phyloP scores from a whole-genome alignment of 2,113 vertebrate genomes.

The Hirundichthys speculiger region DNA sequence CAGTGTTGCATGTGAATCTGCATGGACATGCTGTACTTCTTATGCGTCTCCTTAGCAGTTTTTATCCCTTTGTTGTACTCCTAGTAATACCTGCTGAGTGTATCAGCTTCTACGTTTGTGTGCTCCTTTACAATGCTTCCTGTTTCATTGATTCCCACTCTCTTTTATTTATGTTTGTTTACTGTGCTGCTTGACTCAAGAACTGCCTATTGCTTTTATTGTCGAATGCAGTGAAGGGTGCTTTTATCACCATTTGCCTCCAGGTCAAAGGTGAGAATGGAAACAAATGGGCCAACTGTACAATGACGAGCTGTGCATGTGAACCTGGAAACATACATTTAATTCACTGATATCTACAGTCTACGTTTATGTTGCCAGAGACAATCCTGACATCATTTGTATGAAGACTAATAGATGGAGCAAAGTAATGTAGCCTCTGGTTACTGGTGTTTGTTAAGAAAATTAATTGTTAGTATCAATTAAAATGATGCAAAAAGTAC shows the following conservation, averaged over 20 bases:
- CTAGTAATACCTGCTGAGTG: conserved; percentile 30
- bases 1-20: neutral
- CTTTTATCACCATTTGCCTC: conserved; percentile 82
- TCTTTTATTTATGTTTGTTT: conserved; percentile 81
- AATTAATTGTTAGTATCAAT: too few species aligned
- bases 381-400: conserved; percentile 11
- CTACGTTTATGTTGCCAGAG: conserved; percentile 22
- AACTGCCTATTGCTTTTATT: conserved; percentile 80
- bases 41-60: conserved; percentile 4
- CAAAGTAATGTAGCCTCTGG: conserved; percentile 20
- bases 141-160: conserved; percentile 76
- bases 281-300: conserved; percentile 76
- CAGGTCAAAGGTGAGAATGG: conserved; percentile 81
- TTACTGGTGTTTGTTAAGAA: neutral
- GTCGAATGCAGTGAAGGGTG: conserved; percentile 79
- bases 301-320: conserved; percentile 66
- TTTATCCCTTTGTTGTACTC: conserved; percentile 24
- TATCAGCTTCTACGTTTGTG: conserved; percentile 37
- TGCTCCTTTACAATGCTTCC: conserved; percentile 56
- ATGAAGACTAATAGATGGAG: conserved; percentile 1
- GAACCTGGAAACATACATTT: conserved; percentile 56
- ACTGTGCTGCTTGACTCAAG: conserved; percentile 73
- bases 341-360: conserved; percentile 39
- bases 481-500: neutral
- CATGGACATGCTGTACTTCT: too few species aligned